Percentiles rank a stretch among this genome's conserved stretches.
Conservation (phyloP, 2,113 vertebrate genomes). For the Anolis carolinensis region DNA sequence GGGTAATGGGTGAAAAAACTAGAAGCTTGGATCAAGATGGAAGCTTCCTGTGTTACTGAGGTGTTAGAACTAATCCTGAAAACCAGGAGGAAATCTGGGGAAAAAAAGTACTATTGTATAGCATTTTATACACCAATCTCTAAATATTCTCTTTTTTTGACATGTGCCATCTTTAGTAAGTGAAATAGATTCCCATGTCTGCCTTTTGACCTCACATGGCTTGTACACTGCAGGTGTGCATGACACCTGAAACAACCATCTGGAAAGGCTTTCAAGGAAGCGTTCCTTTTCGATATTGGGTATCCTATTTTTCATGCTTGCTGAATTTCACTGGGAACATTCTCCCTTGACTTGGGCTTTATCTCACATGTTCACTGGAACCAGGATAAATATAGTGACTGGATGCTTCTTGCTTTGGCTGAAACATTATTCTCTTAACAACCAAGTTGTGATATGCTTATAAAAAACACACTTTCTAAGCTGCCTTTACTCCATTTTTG, state of each 20-base stretch:
- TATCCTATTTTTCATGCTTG: neutral
- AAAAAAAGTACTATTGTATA: neutral
- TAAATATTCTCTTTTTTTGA: neutral
- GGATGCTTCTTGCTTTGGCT: neutral
- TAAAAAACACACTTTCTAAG: neutral
- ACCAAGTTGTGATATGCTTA: neutral
- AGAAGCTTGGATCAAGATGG: neutral
- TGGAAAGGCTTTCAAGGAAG: neutral
- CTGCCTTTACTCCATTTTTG: neutral
- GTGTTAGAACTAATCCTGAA: slow-evolving; percentile 6
- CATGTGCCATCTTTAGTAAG: neutral
- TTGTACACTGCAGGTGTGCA: neutral
- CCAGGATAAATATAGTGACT: neutral
- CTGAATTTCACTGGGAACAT: neutral
- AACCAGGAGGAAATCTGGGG: neutral
- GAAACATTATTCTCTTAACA: neutral
- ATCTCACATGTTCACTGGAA: neutral
- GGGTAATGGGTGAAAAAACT: neutral
- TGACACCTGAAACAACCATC: neutral
- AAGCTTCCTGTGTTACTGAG: neutral
- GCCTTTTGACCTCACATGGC: neutral
- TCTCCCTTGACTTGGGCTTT: neutral
- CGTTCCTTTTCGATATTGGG: neutral
- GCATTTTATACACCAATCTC: neutral
- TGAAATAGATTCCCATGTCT: neutral